Evolutionary conservation across 2,888 invertebrate genomes (phyloP), one percentile per base, ranked within the genome.

Genomic region (Metellina segmentata): DNA sequence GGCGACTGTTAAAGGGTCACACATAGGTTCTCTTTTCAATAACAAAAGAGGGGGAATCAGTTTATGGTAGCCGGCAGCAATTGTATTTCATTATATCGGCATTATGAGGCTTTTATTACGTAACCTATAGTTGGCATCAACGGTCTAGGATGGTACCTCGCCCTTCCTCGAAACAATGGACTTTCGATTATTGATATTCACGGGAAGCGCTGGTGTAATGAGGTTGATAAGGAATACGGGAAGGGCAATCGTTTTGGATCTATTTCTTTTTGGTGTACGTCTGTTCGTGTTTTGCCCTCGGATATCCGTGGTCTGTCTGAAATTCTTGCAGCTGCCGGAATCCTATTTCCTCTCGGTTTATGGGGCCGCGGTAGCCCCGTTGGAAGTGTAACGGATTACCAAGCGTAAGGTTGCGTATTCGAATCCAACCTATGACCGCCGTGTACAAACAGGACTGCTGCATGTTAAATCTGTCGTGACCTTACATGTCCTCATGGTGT

Each of bases 151-250:
- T 83, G 53, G 81, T 48, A 70, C 85, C 89, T 90, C 89, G 85
- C 89, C 89, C 72, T 61, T 48, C 48, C 6, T 19, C 11, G 34
- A 90, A 53, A 90, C 89, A 90, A 90, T 90, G 79, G 77, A 2
- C n/a, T 52, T n/a, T n/a, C 48, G 52, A 52, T 90, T 83, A 90
- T 90, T 90, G 89, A 90, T 90, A 90, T 90, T 78, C 89, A 78
- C 53, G 52, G 48, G 71, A 83, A 74, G 78, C 53, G 51, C 20
- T 70, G 61, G n/a, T 13, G 16, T 88, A 88, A 88, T 89, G 82
- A 83, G 51, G 19, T 77, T 11, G 85, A 77, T 48, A 77, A 34
- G 20, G 48, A 72, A 51, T 7, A 72, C 19, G 11, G 34, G 34
- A 7, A n/a, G 48, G 19, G 16, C 49, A 61, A 61, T 61, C 61